Evolutionary conservation across 2,113 vertebrate species (phyloP).

Genomic region (Noturus placidus): DNA sequence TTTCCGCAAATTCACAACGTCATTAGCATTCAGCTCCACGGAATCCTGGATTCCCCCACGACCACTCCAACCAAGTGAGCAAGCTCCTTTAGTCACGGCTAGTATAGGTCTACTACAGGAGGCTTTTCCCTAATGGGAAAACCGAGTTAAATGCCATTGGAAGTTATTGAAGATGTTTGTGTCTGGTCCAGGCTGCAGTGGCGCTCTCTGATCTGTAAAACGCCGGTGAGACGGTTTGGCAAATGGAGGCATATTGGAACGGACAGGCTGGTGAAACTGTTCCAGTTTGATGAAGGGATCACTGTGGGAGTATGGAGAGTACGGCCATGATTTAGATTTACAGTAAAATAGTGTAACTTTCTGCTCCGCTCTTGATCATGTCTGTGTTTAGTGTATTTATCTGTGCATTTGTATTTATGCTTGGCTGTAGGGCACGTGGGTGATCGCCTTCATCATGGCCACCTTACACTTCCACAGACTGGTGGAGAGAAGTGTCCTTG

Average conservation of each 20-base stretch:
- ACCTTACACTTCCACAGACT: constrained; percentile 48
- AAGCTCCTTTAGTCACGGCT: background rate
- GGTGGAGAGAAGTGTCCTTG: constrained; percentile 51
- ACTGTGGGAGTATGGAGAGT: constrained; percentile 43
- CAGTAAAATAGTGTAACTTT: background rate
- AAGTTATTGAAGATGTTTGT: background rate
- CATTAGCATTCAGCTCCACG: constrained; percentile 76
- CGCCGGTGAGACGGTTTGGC: background rate
- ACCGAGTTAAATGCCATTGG: background rate
- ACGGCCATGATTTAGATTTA: background rate
- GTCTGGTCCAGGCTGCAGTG: constrained; percentile 26
- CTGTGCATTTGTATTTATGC: background rate
- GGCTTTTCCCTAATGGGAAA: background rate
- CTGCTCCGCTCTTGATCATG: background rate
- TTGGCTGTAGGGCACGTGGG: constrained; percentile 33
- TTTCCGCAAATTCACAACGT: constrained; percentile 69
- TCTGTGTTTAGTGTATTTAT: constrained; percentile 6
- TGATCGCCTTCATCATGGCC: constrained; percentile 44
- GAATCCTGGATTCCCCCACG: constrained; percentile 66
- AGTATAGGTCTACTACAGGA: background rate
- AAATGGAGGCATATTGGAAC: background rate
- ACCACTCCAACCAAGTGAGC: constrained; percentile 10
- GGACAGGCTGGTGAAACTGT: constrained; percentile 39
- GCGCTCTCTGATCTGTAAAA: constrained; percentile 45
- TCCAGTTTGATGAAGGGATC: constrained; percentile 34